Evolutionary conservation across 2,888 invertebrate genomes (phyloP).

Genomic region (Cerceris ruficornis): DNA sequence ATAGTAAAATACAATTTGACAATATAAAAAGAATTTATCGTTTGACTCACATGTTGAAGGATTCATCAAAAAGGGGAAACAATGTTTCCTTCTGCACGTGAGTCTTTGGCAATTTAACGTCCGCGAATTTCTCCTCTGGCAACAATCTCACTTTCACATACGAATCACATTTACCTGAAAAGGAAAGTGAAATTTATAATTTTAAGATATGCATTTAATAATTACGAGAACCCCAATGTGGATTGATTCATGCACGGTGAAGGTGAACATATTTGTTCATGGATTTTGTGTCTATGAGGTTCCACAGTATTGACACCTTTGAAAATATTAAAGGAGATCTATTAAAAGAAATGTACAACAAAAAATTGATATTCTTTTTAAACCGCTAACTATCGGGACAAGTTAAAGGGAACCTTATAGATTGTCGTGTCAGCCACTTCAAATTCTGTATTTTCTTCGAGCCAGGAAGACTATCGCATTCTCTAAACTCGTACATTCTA

Average conservation of each 20-base stretch:
- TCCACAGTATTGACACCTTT: conserved; percentile 2
- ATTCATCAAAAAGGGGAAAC: conserved; percentile 97
- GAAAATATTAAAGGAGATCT: background rate
- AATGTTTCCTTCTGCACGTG: conserved; percentile 95
- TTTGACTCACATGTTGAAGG: conserved; percentile 93
- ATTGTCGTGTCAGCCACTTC: conserved; percentile 22
- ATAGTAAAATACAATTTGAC: background rate
- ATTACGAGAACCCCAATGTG: conserved; percentile 56
- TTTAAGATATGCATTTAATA: background rate
- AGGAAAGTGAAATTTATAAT: conserved; percentile 4
- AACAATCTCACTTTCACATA: conserved; percentile 94
- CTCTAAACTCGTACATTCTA: conserved; percentile 8
- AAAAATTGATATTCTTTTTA: background rate
- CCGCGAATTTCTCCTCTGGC: conserved; percentile 92
- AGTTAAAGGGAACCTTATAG: conserved; percentile 47
- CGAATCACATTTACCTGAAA: conserved; percentile 93
- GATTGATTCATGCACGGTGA: conserved; percentile 69
- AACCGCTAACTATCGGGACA: background rate
- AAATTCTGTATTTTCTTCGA: conserved; percentile 32
- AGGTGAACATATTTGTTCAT: conserved; percentile 40
- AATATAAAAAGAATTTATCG: too few relatives aligned
- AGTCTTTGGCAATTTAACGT: conserved; percentile 91
- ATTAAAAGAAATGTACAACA: background rate
- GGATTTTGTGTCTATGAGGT: conserved; percentile 42
- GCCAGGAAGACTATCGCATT: conserved; percentile 22